These are phyloP conservation scores for Megaustenia siamemsis DNA, from an alignment of 2,888 invertebrate species.

Conservation along the genomic window DNA sequence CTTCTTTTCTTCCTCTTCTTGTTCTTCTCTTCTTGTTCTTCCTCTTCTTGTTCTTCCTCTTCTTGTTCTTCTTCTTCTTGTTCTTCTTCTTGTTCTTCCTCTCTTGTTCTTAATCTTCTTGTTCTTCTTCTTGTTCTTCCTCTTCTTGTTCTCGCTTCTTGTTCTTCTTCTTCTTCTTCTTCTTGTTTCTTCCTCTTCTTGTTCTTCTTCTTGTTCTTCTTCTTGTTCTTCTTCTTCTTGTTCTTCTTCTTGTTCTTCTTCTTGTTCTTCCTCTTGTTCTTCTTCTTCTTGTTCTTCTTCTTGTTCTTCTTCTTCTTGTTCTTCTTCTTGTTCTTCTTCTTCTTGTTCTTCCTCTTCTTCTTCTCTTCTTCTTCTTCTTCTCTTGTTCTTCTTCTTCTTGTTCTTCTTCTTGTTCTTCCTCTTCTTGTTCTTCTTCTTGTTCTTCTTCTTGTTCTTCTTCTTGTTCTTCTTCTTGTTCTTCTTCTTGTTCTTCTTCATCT, in stretches of 20 bases:
- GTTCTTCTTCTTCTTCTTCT: background rate
- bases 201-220: background rate
- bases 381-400: background rate
- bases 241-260: background rate
- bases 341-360: slow-evolving; percentile 2
- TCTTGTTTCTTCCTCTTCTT: background rate
- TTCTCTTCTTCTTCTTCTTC: background rate
- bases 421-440: too few species aligned
- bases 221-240: background rate
- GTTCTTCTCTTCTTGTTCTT: too few species aligned
- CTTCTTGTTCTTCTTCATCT: too few species aligned
- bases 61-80: background rate
- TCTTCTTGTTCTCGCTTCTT: background rate
- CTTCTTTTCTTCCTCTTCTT: too few species aligned
- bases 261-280: too few species aligned
- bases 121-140: too few species aligned
- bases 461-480: too few species aligned
- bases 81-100: background rate
- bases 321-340: background rate
- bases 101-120: too few species aligned
- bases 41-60: too few species aligned
- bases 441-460: too few species aligned
- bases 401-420: too few species aligned
- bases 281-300: background rate
- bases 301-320: background rate